Percentiles rank a stretch among this genome's conserved stretches.
These are phyloP conservation scores for Scatophagus argus DNA, from an alignment of 2,113 vertebrate species.

Conservation along the genomic window DNA sequence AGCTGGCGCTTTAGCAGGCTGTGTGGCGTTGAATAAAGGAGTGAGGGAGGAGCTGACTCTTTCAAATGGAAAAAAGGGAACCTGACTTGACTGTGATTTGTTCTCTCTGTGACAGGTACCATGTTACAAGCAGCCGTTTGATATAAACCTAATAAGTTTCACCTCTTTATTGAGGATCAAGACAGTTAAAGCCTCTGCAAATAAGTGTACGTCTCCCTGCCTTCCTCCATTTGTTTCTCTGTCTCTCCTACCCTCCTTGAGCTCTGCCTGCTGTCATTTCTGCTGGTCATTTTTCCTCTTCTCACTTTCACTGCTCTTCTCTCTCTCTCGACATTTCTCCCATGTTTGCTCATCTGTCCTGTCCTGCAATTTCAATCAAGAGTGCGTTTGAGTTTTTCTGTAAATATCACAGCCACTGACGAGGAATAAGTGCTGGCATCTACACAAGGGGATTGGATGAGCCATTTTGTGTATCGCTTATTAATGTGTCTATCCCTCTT, in stretches of 20 bases:
- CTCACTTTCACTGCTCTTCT: slow-evolving; percentile 25
- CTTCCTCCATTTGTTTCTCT: slow-evolving; percentile 52
- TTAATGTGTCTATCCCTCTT: slow-evolving; percentile 61
- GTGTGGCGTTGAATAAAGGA: slow-evolving; percentile 62
- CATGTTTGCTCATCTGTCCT: slow-evolving; percentile 25
- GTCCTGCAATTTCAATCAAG: slow-evolving; percentile 40
- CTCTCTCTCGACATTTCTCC: slow-evolving; percentile 26
- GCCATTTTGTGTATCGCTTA: slow-evolving; percentile 81
- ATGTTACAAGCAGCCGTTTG: slow-evolving; percentile 69
- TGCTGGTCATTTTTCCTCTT: slow-evolving; percentile 33
- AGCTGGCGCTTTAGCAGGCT: slow-evolving; percentile 64
- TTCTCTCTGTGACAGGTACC: slow-evolving; percentile 54
- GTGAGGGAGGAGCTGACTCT: slow-evolving; percentile 48
- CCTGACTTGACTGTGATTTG: slow-evolving; percentile 70
- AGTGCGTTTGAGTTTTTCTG: slow-evolving; percentile 69
- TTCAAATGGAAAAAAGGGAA: slow-evolving; percentile 63
- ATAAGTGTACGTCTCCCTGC: slow-evolving; percentile 64
- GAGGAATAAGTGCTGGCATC: slow-evolving; percentile 72
- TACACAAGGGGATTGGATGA: slow-evolving; percentile 67
- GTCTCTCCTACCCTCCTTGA: slow-evolving; percentile 2
- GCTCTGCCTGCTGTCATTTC: slow-evolving; percentile 49
- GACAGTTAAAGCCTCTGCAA: slow-evolving; percentile 74
- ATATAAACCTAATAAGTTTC: slow-evolving; percentile 80
- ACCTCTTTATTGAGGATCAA: slow-evolving; percentile 76
- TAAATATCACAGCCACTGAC: slow-evolving; percentile 80